Evolutionary conservation across 1,140 invertebrate genomes (phyloP).

Genomic region (Bombyx mori): ASM3026992v2 NC_085110.1:4827001-4827500

Average conservation of each 20-base stretch:
- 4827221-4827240: constrained; percentile 50
- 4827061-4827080: too few species aligned
- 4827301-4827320: constrained; percentile 69
- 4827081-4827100: too few species aligned
- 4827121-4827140: too few species aligned
- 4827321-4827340: constrained; percentile 66
- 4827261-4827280: constrained; percentile 70
- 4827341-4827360: constrained; percentile 68
- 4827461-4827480: constrained; percentile 68
- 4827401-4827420: constrained; percentile 68
- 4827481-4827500: constrained; percentile 31
- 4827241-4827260: constrained; percentile 59
- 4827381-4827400: constrained; percentile 70
- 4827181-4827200: constrained; percentile 47
- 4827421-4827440: constrained; percentile 72
- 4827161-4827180: too few species aligned
- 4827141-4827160: too few species aligned
- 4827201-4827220: constrained; percentile 72
- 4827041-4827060: too few species aligned
- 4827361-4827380: constrained; percentile 63
- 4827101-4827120: neutral
- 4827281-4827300: constrained; percentile 70
- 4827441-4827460: constrained; percentile 72
- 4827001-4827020: too few species aligned
- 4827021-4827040: too few species aligned